These are phyloP conservation scores for Liodrosophila aerea DNA, from an alignment of 2,888 invertebrate genomes.

Conservation along the genomic window DNA sequence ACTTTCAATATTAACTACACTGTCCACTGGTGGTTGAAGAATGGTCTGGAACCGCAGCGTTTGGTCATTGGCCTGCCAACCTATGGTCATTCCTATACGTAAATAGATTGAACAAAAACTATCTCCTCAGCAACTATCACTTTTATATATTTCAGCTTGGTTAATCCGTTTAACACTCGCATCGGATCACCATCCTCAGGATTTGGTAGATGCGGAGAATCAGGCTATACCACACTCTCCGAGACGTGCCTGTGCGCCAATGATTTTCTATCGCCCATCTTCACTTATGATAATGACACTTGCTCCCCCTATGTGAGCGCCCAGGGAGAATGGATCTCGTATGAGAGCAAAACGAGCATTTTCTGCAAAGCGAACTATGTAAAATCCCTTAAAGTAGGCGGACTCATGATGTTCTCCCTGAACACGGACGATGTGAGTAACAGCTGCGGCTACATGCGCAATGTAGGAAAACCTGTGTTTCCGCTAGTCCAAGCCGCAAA, in stretches of 20 bases:
- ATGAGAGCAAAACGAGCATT: conserved; percentile 88
- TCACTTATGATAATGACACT: conserved; percentile 86
- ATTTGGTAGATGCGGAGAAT: conserved; percentile 86
- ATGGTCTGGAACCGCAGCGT: conserved; percentile 90
- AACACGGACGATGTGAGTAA: conserved; percentile 89
- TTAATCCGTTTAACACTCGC: conserved; percentile 86
- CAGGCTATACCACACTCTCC: conserved; percentile 88
- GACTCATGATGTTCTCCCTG: conserved; percentile 92
- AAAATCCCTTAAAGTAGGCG: conserved; percentile 86
- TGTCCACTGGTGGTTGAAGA: conserved; percentile 88
- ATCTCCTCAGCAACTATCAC: too few species aligned
- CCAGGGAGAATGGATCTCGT: conserved; percentile 91
- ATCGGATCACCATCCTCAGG: conserved; percentile 88
- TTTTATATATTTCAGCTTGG: conserved; percentile 83
- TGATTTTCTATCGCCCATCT: conserved; percentile 83
- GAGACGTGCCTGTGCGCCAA: conserved; percentile 87
- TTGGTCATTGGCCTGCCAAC: conserved; percentile 93
- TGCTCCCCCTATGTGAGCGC: conserved; percentile 90
- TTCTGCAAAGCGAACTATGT: conserved; percentile 87
- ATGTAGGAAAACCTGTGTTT: conserved; percentile 53
- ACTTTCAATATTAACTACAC: conserved; percentile 92
- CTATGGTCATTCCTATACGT: conserved; percentile 91
- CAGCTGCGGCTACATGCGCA: conserved; percentile 81
- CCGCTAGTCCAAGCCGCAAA: conserved; percentile 68
- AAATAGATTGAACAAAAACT: too few species aligned